A percentile compares a stretch with the other conserved stretches of the same genome.
These are phyloP conservation scores for Microplitis demolitor DNA, from an alignment of 1,140 invertebrate species.

Conservation along the genomic window DNA sequence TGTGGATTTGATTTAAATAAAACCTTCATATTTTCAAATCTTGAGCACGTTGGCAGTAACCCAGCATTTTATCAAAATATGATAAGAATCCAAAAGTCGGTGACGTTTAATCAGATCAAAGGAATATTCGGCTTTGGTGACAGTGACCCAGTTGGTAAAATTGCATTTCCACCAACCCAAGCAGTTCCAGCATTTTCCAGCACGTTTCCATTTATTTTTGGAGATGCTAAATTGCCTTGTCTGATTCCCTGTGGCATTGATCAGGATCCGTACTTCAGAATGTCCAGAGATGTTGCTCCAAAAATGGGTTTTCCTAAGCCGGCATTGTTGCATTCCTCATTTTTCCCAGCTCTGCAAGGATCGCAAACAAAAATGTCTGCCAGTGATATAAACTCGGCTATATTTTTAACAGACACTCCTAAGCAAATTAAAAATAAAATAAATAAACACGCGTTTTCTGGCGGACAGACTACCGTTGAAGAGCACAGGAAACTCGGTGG, in stretches of 20 bases:
- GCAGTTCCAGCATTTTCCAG: slow-evolving; percentile 93
- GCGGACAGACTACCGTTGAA: slow-evolving; percentile 91
- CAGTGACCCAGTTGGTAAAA: slow-evolving; percentile 95
- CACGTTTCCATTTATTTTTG: slow-evolving; percentile 96
- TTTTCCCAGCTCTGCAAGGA: slow-evolving; percentile 96
- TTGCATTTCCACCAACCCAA: slow-evolving; percentile 94
- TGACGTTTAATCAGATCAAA: slow-evolving; percentile 95
- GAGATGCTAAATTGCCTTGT: slow-evolving; percentile 81
- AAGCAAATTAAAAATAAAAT: slow-evolving; percentile 98
- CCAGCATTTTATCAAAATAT: slow-evolving; percentile 93
- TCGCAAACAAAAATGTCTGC: slow-evolving; percentile 98
- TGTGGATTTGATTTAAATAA: slow-evolving; percentile 95
- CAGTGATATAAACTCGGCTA: slow-evolving; percentile 91
- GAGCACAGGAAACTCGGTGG: slow-evolving; percentile 91
- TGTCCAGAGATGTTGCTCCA: slow-evolving; percentile 97
- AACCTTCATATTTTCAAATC: slow-evolving; percentile 97
- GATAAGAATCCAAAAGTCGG: slow-evolving; percentile 86
- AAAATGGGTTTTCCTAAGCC: slow-evolving; percentile 88
- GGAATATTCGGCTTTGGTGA: slow-evolving; percentile 98
- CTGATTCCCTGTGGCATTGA: slow-evolving; percentile 99
- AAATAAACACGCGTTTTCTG: slow-evolving; percentile 99
- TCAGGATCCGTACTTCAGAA: slow-evolving; percentile 99
- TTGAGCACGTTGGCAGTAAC: slow-evolving; percentile 90
- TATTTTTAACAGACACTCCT: slow-evolving; percentile 93
- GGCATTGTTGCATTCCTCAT: slow-evolving; percentile 91